Evolutionary conservation across 2,888 invertebrate species (phyloP).

Genomic region (Drosophila leonis): DNA sequence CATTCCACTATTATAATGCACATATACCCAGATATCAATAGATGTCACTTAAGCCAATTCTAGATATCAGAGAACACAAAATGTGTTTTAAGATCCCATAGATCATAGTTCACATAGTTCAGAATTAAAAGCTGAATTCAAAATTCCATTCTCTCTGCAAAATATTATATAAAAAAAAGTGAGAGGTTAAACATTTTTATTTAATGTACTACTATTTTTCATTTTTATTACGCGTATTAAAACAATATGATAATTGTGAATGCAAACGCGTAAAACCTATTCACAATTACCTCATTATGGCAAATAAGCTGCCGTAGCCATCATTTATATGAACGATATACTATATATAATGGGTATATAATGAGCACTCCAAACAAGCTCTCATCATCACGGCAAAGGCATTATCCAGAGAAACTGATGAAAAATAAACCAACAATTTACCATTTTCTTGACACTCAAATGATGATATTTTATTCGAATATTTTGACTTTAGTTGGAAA

Average conservation of each 20-base stretch:
- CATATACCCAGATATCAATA: neutral
- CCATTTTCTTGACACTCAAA: neutral
- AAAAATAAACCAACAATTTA: neutral
- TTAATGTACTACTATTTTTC: neutral
- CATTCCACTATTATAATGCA: no score
- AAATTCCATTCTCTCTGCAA: neutral
- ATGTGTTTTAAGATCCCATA: neutral
- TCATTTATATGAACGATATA: neutral
- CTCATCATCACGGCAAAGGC: neutral
- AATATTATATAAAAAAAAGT: neutral
- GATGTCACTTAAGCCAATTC: neutral
- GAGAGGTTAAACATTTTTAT: neutral
- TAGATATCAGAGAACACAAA: no score
- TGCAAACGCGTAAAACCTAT: neutral
- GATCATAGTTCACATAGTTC: neutral
- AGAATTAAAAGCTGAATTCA: neutral
- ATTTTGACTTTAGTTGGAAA: neutral
- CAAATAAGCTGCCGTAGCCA: neutral
- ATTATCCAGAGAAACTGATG: neutral
- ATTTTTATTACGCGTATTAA: slow-evolving; percentile 2
- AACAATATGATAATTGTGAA: slow-evolving; percentile 6
- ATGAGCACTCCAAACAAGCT: neutral
- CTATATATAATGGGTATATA: slow-evolving; percentile 9
- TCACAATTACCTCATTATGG: slow-evolving; percentile 11
- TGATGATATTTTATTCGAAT: neutral